A percentile compares a stretch with the other conserved stretches of the same genome.
These are phyloP conservation scores for Hymenochirus boettgeri DNA, from an alignment of 2,113 vertebrate genomes.

Conservation along the genomic window DNA sequence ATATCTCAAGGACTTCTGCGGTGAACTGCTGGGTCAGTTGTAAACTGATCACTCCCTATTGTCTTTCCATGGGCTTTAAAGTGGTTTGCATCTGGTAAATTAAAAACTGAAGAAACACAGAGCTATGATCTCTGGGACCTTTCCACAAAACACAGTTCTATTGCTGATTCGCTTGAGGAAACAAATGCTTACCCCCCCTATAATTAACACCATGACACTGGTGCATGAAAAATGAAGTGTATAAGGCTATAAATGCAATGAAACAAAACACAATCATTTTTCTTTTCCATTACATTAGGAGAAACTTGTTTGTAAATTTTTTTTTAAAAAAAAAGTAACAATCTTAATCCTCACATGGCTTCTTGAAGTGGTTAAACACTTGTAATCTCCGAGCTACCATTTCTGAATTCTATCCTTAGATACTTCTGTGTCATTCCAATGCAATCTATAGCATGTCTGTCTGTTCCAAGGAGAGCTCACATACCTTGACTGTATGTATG, in stretches of 20 bases:
- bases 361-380: no score
- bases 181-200: constrained; percentile 76
- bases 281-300: no score
- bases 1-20: constrained; percentile 66
- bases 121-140: constrained; percentile 72
- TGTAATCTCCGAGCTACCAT: no score
- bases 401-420: no score
- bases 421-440: no score
- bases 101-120: constrained; percentile 79
- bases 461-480: no score
- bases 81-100: constrained; percentile 70
- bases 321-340: no score
- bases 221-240: constrained; percentile 68
- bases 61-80: constrained; percentile 69
- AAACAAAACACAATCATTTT: no score
- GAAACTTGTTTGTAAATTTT: no score
- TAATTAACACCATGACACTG: constrained; percentile 74
- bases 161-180: constrained; percentile 78
- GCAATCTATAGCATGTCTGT: no score
- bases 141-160: constrained; percentile 68
- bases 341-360: no score
- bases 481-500: no score
- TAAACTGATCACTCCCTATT: constrained; percentile 73
- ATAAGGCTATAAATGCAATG: constrained; percentile 56
- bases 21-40: constrained; percentile 72